Base-by-base conservation (phyloP, 35 echinoderm and acorn worm species). In the Lytechinus pictus region DNA sequence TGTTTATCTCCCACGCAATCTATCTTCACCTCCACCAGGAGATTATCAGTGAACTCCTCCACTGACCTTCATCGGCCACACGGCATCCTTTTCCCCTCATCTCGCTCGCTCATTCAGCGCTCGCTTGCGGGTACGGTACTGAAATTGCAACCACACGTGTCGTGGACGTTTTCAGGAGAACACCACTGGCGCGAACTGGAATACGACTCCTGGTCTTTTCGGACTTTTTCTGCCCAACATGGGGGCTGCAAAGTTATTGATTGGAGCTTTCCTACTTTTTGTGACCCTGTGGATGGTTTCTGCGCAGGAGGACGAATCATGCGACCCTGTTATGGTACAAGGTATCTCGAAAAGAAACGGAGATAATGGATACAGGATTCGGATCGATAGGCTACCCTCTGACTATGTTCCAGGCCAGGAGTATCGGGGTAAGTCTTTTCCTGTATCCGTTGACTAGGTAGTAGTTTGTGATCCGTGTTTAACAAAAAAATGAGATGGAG, bases 361-460 rank as follows among this genome's bases (percentile, higher is more conserved):
- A 24, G 96, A 96, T 55, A 98, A 98, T 95, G 97, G 97, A 28
- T 98, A 96, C 87, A 66, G 96, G 24, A 94, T 98, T 53, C 33
- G 96, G 27, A 86, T 98, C 55, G n/a, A 60, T 21, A 86, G 95
- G 44, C 94, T 95, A 53, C 97, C 97, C 9, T 89, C 96, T 9
- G 57, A 52, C 28, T 98, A 95, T 88, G 96, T 94, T 7, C 97
- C 97, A n/a, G 96, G 96, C 10, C 96, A 98, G 92, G 91, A 88
- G 52, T 98, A 98, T 86, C 79, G 88, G 94, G 97, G 97, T 98
- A 96, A 92, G 96, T 93, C 52, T 79, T 24, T 24, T 79, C 8
- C 16, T 7, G 66, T 79, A 24, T 79, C 66, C 66, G 66, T 7
- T 79, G 66, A 79, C 66, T 2, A 1, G 33, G 33, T 44, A 44